Evolutionary conservation across 2,888 invertebrate genomes (phyloP).

Genomic region (Gonocerus acuteangulatus): DNA sequence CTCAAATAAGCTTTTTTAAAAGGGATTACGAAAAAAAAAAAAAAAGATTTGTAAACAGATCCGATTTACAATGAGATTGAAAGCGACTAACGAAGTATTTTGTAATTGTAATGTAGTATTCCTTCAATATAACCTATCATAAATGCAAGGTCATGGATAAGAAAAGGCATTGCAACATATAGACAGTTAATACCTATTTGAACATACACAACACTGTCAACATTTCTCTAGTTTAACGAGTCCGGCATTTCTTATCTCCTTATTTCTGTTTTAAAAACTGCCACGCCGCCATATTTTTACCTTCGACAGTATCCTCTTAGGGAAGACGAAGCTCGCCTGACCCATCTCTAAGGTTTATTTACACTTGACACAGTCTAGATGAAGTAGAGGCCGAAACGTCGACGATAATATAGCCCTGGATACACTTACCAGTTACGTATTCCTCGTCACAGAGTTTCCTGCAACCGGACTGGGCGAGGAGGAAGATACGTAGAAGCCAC

Average conservation of each 20-base stretch:
- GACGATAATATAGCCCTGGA: conserved; percentile 11
- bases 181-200: neutral
- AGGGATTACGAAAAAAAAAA: too few species aligned
- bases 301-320: conserved; percentile 27
- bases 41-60: too few species aligned
- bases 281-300: conserved; percentile 37
- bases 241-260: too few species aligned
- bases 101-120: too few species aligned
- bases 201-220: too few species aligned
- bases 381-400: too few species aligned
- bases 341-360: conserved; percentile 8
- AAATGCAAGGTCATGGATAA: conserved; percentile 8
- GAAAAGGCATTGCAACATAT: neutral
- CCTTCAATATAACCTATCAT: conserved; percentile 7
- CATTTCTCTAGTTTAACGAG: too few species aligned
- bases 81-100: too few species aligned
- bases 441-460: conserved; percentile 90
- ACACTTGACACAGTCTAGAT: too few species aligned
- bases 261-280: conserved; percentile 6
- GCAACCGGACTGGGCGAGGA: conserved; percentile 89
- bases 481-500: conserved; percentile 88
- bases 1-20: too few species aligned
- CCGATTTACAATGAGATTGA: too few species aligned
- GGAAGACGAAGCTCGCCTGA: conserved; percentile 4
- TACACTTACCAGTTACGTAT: conserved; percentile 87